A percentile compares a stretch with the other conserved stretches of the same genome.
phyloP scores from a whole-genome alignment of 2,113 vertebrate species.

The Clarias gariepinus region DNA sequence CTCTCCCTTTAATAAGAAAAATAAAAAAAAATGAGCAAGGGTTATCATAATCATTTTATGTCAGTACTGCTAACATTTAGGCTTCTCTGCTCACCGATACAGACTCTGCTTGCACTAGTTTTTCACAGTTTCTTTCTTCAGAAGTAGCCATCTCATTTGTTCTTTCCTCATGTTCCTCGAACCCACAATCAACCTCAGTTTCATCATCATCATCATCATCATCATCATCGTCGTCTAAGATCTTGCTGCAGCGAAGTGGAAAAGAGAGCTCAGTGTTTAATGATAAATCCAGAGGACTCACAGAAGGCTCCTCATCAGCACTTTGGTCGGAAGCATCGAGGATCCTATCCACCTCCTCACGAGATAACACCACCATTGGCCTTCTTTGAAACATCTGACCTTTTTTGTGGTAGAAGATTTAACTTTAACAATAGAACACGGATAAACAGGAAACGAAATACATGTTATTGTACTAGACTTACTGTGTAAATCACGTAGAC shows the following conservation, averaged over 20 bases:
- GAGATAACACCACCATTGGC: conserved; percentile 38
- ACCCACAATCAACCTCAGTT: neutral
- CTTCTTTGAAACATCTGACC: conserved; percentile 32
- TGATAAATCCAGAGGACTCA: conserved; percentile 33
- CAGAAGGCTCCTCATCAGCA: conserved; percentile 21
- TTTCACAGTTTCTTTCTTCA: neutral
- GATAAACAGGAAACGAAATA: neutral
- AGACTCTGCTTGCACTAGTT: neutral
- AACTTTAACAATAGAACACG: neutral
- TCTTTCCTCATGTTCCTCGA: conserved; percentile 5
- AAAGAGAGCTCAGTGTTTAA: conserved; percentile 18
- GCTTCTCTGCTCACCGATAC: neutral
- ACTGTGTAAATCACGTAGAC: conserved; percentile 24
- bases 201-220: neutral
- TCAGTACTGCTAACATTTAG: neutral
- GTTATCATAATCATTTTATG: neutral
- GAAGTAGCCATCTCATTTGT: neutral
- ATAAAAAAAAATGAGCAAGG: neutral
- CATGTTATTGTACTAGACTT: neutral
- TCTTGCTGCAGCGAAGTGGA: conserved; percentile 24
- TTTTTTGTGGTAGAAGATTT: conserved; percentile 6
- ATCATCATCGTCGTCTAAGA: neutral
- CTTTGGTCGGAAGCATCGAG: neutral
- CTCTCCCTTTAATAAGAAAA: conserved; percentile 20
- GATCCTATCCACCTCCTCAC: conserved; percentile 35